Base-by-base conservation (phyloP, 2,113 vertebrate species). In the Orthonyx spaldingii region DNA sequence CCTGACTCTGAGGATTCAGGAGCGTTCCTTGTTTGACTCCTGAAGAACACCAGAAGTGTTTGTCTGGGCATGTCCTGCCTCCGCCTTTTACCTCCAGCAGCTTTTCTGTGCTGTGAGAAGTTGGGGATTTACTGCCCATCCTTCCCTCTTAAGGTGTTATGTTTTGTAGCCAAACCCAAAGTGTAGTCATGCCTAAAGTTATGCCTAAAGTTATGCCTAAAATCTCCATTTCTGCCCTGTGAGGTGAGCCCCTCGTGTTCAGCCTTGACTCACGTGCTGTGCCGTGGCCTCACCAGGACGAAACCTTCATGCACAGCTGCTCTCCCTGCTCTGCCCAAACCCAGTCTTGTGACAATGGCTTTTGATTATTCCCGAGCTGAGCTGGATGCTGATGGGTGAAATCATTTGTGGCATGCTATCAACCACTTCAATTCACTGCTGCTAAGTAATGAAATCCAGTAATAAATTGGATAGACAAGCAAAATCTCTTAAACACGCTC, bases 381-480 rank as follows among this genome's bases (percentile, higher is more conserved):
- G 81, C 81, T 83, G 89, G 72, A 82, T 76, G 57, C 69, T 87
- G 84, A 79, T 61, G 82, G 81, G 41, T 85, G 81, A 85, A 96
- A 94, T 96, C 8, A 75, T 68, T 88, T 50, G 75, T 90, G 90
- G 71, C 75, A 80, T 82, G 57, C 84, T 95, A 90, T 86, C 82
- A 85, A 66, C 71, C 75, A 64, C 89, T 90, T 90, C 91, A 84
- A 26, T 92, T 92, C 83, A 60, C 66, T 84, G 78, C 90, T 91
- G 75, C 79, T 96, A 94, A 90, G 90, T 94, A 93, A 74, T 88
- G 79, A 92, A 96, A 96, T 90, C 53, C 59, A 80, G 52, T 84
- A 84, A 83, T 92, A 96, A 94, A 95, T 93, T 59, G 93, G 91
- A 84, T 76, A 91, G 90, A 95, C 64, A 85, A 83, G 92, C 63